Conservation (phyloP, 2,113 vertebrate genomes). For the Panthera uncia region DNA sequence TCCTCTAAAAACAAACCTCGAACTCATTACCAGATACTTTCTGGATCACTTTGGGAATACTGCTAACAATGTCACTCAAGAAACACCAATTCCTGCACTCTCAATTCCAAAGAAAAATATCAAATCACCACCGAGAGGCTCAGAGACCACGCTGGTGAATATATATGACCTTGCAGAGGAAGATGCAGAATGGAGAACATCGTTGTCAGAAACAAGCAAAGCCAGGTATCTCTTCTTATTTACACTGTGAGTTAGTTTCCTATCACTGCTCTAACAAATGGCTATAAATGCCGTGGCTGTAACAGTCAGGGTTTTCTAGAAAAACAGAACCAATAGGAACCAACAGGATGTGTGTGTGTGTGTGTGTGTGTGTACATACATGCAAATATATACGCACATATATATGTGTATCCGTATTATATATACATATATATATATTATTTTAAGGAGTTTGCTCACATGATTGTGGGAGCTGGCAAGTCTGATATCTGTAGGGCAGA, state of each 20-base stretch:
- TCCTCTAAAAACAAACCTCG: slow-evolving; percentile 93
- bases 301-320: background rate
- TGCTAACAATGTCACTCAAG: background rate
- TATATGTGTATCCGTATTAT: background rate
- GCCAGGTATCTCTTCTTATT: slow-evolving; percentile 55
- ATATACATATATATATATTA: background rate
- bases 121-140: background rate
- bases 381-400: background rate
- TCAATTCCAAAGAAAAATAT: slow-evolving; percentile 64
- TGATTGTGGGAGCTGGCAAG: background rate
- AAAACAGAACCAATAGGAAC: background rate
- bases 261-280: background rate
- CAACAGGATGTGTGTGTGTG: background rate
- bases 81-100: slow-evolving; percentile 47
- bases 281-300: background rate
- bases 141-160: slow-evolving; percentile 65
- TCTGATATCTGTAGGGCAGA: background rate
- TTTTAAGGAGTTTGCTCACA: background rate
- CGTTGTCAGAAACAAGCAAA: slow-evolving; percentile 51
- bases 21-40: slow-evolving; percentile 93
- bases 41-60: slow-evolving; percentile 82
- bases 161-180: slow-evolving; percentile 66
- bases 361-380: background rate
- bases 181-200: slow-evolving; percentile 59
- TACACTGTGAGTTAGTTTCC: background rate